These are phyloP conservation scores for Erpetoichthys calabaricus DNA, from an alignment of 2,797 vertebrate genomes.

Conservation along the genomic window DNA sequence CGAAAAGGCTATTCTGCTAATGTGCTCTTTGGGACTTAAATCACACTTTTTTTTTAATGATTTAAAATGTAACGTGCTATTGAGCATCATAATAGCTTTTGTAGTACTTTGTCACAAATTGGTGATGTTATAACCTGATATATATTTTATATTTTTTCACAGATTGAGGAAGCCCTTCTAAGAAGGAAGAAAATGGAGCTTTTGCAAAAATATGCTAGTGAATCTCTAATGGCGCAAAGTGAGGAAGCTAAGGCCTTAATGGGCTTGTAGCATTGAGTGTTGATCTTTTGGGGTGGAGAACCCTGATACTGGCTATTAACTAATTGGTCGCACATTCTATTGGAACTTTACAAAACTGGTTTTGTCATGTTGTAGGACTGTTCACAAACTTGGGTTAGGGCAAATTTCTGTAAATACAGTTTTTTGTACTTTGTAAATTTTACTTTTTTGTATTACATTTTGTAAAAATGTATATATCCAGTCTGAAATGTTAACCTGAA, in stretches of 20 bases:
- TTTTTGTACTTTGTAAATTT: conserved; percentile 17
- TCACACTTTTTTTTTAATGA: too few species aligned
- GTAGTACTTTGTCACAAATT: too few species aligned
- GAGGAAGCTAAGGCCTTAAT: conserved; percentile 74
- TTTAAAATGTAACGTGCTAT: too few species aligned
- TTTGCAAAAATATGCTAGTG: conserved; percentile 83
- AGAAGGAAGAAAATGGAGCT: conserved; percentile 93
- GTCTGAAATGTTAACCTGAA: too few species aligned
- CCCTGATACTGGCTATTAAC: conserved; percentile 28
- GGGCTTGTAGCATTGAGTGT: conserved; percentile 48
- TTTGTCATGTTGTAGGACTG: too few species aligned
- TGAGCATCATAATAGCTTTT: too few species aligned
- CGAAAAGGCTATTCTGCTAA: too few species aligned
- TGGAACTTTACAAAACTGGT: conserved; percentile 8
- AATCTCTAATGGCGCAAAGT: conserved; percentile 83
- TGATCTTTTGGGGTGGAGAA: conserved; percentile 13
- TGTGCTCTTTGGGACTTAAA: too few species aligned
- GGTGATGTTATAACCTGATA: too few species aligned
- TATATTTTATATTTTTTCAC: conserved; percentile 3
- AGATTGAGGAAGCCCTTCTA: conserved; percentile 90
- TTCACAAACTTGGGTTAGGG: not conserved
- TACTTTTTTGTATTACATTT: conserved; percentile 17
- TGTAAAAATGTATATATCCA: conserved; percentile 4
- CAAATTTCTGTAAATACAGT: conserved; percentile 26
- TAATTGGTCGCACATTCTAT: conserved; percentile 16